A percentile compares a stretch with the other conserved stretches of the same genome.
phyloP scores from a whole-genome alignment of 1,140 invertebrate genomes.

The Drosophila nasuta region DNA sequence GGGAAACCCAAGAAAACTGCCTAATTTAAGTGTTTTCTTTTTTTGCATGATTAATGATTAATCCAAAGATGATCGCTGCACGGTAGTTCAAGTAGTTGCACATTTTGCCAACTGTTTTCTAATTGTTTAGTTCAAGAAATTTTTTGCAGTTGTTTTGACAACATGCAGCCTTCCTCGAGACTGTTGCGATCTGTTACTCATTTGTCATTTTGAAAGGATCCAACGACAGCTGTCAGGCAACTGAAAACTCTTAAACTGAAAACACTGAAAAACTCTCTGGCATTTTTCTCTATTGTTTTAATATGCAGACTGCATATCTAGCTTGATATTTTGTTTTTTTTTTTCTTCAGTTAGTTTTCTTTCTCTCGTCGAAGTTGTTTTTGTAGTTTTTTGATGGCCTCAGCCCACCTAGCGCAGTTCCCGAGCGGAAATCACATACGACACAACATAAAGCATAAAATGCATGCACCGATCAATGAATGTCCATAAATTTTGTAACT shows the following conservation, averaged over 20 bases:
- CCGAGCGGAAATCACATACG: conserved; percentile 79
- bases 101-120: conserved; percentile 81
- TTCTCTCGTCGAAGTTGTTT: background rate
- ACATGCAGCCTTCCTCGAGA: conserved; percentile 44
- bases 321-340: conserved; percentile 13
- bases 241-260: conserved; percentile 39
- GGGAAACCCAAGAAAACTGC: conserved; percentile 21
- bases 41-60: conserved; percentile 73
- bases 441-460: conserved; percentile 81
- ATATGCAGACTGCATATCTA: conserved; percentile 71
- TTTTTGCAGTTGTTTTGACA: conserved; percentile 62
- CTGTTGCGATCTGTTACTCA: conserved; percentile 55
- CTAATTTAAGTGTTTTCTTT: conserved; percentile 42
- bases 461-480: conserved; percentile 67
- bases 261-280: conserved; percentile 49
- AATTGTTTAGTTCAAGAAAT: conserved; percentile 60
- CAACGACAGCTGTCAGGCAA: conserved; percentile 30
- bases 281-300: conserved; percentile 61
- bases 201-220: conserved; percentile 60
- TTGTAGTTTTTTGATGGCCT: conserved; percentile 55
- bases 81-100: conserved; percentile 62
- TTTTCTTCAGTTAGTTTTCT: conserved; percentile 38
- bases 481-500: conserved; percentile 68
- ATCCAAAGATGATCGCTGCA: conserved; percentile 4
- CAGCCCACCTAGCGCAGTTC: conserved; percentile 74